phyloP scores from a whole-genome alignment of 2,113 vertebrate species.

The Ceratotherium simum region DNA sequence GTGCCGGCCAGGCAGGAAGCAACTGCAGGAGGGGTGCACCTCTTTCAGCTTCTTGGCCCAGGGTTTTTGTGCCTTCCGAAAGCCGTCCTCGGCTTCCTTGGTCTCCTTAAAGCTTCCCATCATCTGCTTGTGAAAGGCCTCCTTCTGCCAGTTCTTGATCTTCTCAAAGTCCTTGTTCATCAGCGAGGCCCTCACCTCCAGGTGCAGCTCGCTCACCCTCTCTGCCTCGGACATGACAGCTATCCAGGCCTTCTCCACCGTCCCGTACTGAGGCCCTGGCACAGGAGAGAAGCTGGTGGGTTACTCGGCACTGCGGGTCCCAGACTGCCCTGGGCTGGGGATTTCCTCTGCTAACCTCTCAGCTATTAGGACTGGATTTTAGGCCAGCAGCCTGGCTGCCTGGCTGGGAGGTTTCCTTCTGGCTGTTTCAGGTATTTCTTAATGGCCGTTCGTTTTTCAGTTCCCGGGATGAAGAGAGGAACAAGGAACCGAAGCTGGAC shows the following conservation, averaged over 20 bases:
- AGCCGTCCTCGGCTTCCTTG: slow-evolving; percentile 97
- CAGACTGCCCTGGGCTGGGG: background rate
- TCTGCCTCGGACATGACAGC: slow-evolving; percentile 96
- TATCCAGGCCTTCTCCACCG: slow-evolving; percentile 95
- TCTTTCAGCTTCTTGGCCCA: slow-evolving; percentile 99
- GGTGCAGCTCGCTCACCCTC: slow-evolving; percentile 97
- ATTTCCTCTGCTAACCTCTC: background rate
- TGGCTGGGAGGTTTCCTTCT: background rate
- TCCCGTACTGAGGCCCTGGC: slow-evolving; percentile 97
- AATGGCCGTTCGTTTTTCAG: background rate
- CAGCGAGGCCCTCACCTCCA: slow-evolving; percentile 94
- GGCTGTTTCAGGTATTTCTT: background rate
- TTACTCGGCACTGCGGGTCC: background rate
- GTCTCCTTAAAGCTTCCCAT: slow-evolving; percentile 99
- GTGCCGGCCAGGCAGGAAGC: background rate
- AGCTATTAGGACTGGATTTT: rapidly evolving
- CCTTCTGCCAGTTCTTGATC: slow-evolving; percentile 99
- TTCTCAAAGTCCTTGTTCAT: slow-evolving; percentile 99
- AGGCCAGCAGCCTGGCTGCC: background rate
- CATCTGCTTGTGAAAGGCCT: slow-evolving; percentile 99
- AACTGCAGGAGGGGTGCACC: slow-evolving; percentile 83
- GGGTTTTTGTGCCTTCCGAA: slow-evolving; percentile 99
- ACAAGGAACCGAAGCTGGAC: background rate
- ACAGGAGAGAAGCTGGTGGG: slow-evolving; percentile 6
- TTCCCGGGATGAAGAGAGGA: background rate